Base-by-base conservation (phyloP, 1,140 invertebrate genomes). In the Meloidogyne chitwoodi region DNA sequence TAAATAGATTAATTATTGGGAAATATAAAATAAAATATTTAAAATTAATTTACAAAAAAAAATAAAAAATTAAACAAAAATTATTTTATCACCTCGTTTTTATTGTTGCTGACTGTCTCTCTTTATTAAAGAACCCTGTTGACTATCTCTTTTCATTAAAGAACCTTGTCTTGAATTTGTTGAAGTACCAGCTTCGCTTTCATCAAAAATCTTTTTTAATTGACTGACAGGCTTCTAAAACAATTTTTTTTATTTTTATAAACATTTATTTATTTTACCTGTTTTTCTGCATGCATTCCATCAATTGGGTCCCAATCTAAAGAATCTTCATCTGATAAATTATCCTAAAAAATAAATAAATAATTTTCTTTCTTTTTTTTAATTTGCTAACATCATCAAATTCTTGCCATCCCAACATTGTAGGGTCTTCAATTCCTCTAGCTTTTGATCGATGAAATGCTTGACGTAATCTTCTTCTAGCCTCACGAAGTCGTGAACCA, bases 121-220 rank as follows among this genome's bases (percentile, higher is more conserved):
- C 22, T 31, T 31, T 22, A 56, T 56, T 56, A 56, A 56, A 56
- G 48, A 56, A n/a, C 48, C 48, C n/a, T 56, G 48, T 8, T 16
- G 16, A 19, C 64, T 67, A n/a, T 67, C 14, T 22, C 65, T 67
- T 41, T 31, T 31, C 65, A 56, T 56, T 56, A 56, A 56, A 56
- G 48, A 56, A n/a, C 48, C 48, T 8, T 56, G 48, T 8, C 48
- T 56, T 56, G 48, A 56, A 56, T 56, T 56, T 16, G 19, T 56
- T 56, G 48, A 56, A 56, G 48, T 56, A 22, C 48, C 48, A n/a
- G 48, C 48, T 56, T 56, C 48, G 12, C 48, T 56, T 24, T 29
- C 31, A 44, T 78, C 77, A 62, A 78, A 78, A 79, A 78, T 78
- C 34, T 79, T 78, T 34, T 80, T 78, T 34, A 78, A 68, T 61